Percentiles rank a stretch among this genome's conserved stretches.
Evolutionary conservation across 2,797 vertebrate species (phyloP).

Genomic region (Notamacropus eugenii): DNA sequence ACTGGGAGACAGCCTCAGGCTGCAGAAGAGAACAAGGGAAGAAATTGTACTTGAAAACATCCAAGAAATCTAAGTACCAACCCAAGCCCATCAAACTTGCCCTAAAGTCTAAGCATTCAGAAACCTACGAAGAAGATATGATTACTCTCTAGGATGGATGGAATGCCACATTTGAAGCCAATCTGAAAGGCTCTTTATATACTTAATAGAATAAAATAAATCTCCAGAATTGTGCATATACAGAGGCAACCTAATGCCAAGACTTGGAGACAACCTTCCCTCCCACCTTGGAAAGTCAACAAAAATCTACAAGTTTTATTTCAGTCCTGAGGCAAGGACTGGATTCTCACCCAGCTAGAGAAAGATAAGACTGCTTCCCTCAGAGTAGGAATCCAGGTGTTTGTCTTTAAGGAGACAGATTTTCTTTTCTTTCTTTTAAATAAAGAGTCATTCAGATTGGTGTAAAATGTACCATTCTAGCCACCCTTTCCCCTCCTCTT

Average conservation of each 20-base stretch:
- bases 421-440: neutral
- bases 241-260: neutral
- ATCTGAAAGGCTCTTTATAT: neutral
- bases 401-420: neutral
- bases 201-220: slow-evolving; percentile 12
- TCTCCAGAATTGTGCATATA: neutral
- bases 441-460: neutral
- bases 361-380: neutral
- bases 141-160: rapidly evolving
- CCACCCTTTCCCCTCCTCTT: neutral
- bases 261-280: neutral
- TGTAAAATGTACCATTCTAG: neutral
- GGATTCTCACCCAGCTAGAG: neutral
- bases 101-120: neutral
- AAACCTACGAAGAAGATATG: neutral
- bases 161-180: neutral
- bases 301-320: neutral
- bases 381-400: neutral
- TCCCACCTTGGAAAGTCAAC: neutral
- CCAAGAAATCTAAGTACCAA: neutral
- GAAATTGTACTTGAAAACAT: neutral
- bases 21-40: neutral
- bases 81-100: neutral
- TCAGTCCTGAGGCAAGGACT: neutral
- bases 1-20: neutral